Conservation (phyloP, 1,140 invertebrate species). For the Hormaphis cornu region DNA sequence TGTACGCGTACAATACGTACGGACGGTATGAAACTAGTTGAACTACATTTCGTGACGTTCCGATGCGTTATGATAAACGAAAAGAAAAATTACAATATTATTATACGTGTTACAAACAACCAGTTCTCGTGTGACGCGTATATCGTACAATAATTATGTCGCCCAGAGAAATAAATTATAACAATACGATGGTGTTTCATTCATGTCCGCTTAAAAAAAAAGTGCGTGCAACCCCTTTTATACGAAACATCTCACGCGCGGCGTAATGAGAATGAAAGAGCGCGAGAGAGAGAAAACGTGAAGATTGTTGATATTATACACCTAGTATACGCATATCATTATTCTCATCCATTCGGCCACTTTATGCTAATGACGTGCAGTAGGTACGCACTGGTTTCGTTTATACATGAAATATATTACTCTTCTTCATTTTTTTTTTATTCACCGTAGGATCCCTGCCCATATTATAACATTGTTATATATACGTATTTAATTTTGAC, state of each 20-base stretch:
- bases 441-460: neutral
- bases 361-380: slow-evolving; percentile 24
- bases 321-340: too few species aligned
- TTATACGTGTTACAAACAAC: neutral
- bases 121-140: slow-evolving; percentile 15
- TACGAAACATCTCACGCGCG: neutral
- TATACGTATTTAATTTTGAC: slow-evolving; percentile 11
- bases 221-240: slow-evolving; percentile 25
- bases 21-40: neutral
- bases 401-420: too few species aligned
- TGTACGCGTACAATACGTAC: neutral
- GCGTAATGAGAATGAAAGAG: neutral
- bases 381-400: neutral
- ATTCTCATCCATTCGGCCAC: slow-evolving; percentile 19
- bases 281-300: neutral
- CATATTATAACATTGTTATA: neutral
- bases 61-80: neutral
- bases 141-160: slow-evolving; percentile 28
- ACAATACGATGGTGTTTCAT: slow-evolving; percentile 25
- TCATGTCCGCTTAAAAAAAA: slow-evolving; percentile 1
- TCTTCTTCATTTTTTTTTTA: slow-evolving; percentile 16
- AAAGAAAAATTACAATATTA: neutral
- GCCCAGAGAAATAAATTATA: slow-evolving; percentile 28
- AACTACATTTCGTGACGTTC: neutral
- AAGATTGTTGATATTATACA: too few species aligned